phyloP scores from a whole-genome alignment of 2,888 invertebrate species.

The Notodonta ziczac region DNA sequence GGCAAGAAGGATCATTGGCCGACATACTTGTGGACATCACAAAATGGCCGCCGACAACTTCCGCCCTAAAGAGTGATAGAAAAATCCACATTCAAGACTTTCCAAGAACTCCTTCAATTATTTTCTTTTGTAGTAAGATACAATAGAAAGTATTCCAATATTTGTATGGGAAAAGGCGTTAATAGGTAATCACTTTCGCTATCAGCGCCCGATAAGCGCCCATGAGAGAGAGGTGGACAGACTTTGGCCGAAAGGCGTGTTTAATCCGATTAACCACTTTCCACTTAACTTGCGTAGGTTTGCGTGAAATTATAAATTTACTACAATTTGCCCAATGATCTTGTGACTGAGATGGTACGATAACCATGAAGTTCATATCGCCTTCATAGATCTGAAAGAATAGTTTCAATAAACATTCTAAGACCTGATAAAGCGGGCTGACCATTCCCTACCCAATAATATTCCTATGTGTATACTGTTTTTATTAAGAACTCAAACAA shows the following conservation, averaged over 20 bases:
- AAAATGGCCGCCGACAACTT: neutral
- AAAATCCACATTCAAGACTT: too few relatives aligned
- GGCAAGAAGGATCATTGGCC: neutral
- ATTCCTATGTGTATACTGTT: too few relatives aligned
- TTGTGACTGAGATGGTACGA: neutral
- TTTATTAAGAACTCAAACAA: too few relatives aligned
- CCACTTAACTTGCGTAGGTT: constrained; percentile 5
- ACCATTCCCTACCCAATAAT: too few relatives aligned
- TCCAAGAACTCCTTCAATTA: too few relatives aligned
- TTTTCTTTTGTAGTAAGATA: neutral
- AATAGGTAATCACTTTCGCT: constrained; percentile 40
- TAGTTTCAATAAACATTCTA: neutral
- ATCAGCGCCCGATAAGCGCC: constrained; percentile 16
- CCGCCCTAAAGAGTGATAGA: too few relatives aligned
- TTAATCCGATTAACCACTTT: constrained; percentile 15
- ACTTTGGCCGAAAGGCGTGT: constrained; percentile 10
- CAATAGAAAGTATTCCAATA: constrained; percentile 30
- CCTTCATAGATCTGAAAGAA: constrained; percentile 11
- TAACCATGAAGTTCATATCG: constrained; percentile 12
- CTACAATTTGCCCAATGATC: neutral
- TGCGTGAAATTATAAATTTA: constrained; percentile 1
- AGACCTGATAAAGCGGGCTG: too few relatives aligned
- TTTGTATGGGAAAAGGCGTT: constrained; percentile 19
- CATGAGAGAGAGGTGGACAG: constrained; percentile 5
- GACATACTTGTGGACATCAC: neutral